Evolutionary conservation across 35 echinoderm and acorn worm species (phyloP), one percentile per base, ranked within the genome.

Genomic region (Heliocidaris erythrogramma): DNA sequence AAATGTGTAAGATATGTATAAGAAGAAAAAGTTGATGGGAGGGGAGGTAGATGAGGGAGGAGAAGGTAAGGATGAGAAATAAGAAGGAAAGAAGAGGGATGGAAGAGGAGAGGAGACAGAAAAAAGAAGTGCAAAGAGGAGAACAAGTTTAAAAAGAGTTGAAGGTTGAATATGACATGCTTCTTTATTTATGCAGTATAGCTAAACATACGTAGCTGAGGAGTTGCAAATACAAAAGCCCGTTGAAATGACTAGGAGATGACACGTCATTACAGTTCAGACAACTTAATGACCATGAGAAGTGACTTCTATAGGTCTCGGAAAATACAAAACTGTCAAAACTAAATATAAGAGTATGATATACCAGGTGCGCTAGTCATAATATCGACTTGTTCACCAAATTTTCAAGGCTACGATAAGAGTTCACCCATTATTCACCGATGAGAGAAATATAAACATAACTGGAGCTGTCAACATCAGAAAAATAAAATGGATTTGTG

Each of bases 301-400:
- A 78, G 65, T 24, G 65, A 78, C 65, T 78, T 78, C 65, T 78
- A 78, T 78, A 78, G 65, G 65, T 78, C 65, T 78, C n/a, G 65
- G 52, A 78, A 78, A 78, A 78, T n/a, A 78, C 4, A 27, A 78
- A 78, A 78, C 18, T 17, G 65, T 6, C 65, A 78, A 27, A 78
- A 78, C 65, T 78, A 78, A 78, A 78, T 21, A 78, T n/a, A 0
- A 24, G 18, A 78, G 65, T 78, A 78, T 78, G 65, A 78, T 78
- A n/a, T 78, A 4, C 65, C 65, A 78, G 65, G 65, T 78, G 65
- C 7, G 18, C 27, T 18, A n/a, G 65, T 18, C 65, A 78, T 78
- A n/a, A 78, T 78, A 78, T n/a, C 18, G 14, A 78, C 65, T 78
- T 78, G 65, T 78, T 78, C 65, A 27, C 27, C 65, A 18, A 42